Base-by-base conservation (phyloP, 2,888 invertebrate species). In the Caenorhabditis sp. region DNA sequence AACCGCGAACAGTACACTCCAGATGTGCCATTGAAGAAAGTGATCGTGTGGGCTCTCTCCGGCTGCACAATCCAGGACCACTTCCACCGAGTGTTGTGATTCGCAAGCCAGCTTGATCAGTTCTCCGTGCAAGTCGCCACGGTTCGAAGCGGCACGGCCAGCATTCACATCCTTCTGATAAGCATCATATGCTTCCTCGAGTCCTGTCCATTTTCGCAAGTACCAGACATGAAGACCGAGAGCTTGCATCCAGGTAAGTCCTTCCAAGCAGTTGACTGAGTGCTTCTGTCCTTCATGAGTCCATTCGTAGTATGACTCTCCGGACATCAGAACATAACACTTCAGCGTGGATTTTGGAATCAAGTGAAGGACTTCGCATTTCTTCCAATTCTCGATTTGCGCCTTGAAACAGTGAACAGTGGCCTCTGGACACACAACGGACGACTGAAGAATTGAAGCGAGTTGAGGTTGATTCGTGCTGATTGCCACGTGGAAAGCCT, bases 211-310 rank as follows among this genome's bases (percentile, higher is more conserved):
- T 7, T 76, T 66, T 2, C 87, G 75, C 5, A 86, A 68, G 58
- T 75, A 87, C 87, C 87, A 87, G 28, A 87, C 66, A 51, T 86
- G 84, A 16, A 86, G 16, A n/a, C 87, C 87, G 26, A 87, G 68
- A 5, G 86, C 76, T 73, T 87, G 86, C 24, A 82, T 84, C 88
- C 88, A 88, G 35, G 69, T 68, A 4, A 88, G 80, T 7, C 85
- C 85, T 28, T 87, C 88, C 28, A 87, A 68, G 47, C 85, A 85
- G 59, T 85, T 85, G 49, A 88, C 69, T n/a, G 66, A 49, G 19
- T 72, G 64, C 2, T 38, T 59, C n/a, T 63, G 63, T n/a, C 80
- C 77, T 2, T 76, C 64, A 8, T 75, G 54, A 7, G 66, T 77
- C 74, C 82, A 82, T 58, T 73, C 68, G 16, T 66, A 51, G 12